Percentiles rank a stretch among this genome's conserved stretches.
These are phyloP conservation scores for Chromis chromis DNA, from an alignment of 2,797 vertebrate species.

Conservation along the genomic window DNA sequence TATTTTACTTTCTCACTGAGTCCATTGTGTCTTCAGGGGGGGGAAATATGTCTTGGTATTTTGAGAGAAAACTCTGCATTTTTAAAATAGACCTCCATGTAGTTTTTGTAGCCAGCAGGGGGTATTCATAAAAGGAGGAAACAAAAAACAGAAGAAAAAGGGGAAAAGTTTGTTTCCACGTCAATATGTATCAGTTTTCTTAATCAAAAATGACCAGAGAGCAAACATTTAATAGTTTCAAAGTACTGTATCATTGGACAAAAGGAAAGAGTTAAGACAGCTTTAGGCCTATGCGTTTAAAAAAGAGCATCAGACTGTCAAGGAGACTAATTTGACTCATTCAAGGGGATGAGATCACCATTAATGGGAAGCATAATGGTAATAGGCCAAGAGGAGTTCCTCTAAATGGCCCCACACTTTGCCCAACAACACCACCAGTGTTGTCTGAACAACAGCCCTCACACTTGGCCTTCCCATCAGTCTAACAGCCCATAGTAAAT, in stretches of 20 bases:
- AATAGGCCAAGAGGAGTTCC: conserved; percentile 49
- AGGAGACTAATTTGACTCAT: conserved; percentile 51
- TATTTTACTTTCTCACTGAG: too few relatives aligned
- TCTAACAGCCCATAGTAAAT: conserved; percentile 61
- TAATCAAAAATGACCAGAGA: conserved; percentile 16
- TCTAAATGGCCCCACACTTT: conserved; percentile 59
- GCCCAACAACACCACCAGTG: conserved; percentile 63
- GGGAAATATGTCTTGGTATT: background rate
- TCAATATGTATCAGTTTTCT: background rate
- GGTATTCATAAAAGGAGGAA: background rate
- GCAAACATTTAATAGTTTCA: conserved; percentile 2
- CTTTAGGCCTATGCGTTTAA: conserved; percentile 21
- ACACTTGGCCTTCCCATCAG: conserved; percentile 56
- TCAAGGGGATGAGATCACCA: conserved; percentile 70
- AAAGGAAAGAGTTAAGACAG: conserved; percentile 8
- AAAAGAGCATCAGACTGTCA: conserved; percentile 44
- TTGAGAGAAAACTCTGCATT: background rate
- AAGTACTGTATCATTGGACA: background rate
- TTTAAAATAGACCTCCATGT: background rate
- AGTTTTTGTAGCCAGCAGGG: background rate
- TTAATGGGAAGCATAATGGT: conserved; percentile 67
- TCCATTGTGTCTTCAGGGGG: background rate
- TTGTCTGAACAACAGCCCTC: conserved; percentile 59
- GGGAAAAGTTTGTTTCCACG: background rate
- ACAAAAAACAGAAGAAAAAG: background rate